Conservation (phyloP, 2,797 vertebrate genomes). For the Psittacula derbiana region DNA sequence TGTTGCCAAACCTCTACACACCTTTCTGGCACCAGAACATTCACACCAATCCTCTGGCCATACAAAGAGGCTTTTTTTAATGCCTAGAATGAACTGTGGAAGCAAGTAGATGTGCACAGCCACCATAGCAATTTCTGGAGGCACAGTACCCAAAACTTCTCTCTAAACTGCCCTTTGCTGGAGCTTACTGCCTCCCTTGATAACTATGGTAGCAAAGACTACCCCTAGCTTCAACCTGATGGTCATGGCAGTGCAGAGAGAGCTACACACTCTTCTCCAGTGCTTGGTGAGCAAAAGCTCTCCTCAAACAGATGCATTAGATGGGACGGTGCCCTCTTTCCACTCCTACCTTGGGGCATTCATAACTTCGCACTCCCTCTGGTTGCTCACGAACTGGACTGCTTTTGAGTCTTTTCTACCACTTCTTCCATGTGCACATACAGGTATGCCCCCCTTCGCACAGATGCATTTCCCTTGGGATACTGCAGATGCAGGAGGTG, state of each 20-base stretch:
- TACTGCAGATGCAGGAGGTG: background rate
- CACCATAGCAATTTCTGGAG: background rate
- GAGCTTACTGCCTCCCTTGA: background rate
- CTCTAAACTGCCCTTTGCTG: background rate
- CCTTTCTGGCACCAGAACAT: background rate
- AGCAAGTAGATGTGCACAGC: background rate
- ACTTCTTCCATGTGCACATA: background rate
- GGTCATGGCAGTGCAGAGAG: background rate
- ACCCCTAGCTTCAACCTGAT: background rate
- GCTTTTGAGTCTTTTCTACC: background rate
- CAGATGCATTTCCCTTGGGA: background rate
- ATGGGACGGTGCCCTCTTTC: background rate
- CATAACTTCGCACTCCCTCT: background rate
- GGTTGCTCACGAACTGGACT: background rate
- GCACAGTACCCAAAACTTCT: background rate
- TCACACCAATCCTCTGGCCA: background rate
- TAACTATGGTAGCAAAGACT: background rate
- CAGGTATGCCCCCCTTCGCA: background rate
- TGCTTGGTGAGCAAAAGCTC: background rate
- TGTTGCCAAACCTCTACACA: background rate
- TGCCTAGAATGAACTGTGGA: background rate
- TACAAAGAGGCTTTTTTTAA: background rate
- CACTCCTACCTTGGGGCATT: accelerated
- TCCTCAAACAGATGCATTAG: background rate
- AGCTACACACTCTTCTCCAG: background rate